Percentiles rank a stretch among this genome's conserved stretches.
These are phyloP conservation scores for Eretmochelys imbricata DNA, from an alignment of 2,113 vertebrate species.

Conservation along the genomic window DNA sequence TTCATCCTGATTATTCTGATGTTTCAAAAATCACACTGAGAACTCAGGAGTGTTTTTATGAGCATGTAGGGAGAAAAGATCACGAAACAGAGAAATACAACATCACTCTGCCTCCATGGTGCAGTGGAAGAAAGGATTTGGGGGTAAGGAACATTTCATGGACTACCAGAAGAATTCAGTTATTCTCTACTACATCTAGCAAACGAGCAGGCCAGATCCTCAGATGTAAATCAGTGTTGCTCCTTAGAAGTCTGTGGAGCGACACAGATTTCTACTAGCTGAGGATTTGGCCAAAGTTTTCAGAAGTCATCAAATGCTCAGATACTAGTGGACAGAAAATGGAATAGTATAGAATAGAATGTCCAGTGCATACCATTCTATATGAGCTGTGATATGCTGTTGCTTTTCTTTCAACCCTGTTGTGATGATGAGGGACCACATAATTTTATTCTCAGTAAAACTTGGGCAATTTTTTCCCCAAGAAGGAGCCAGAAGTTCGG, in stretches of 20 bases:
- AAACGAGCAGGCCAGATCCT: background rate
- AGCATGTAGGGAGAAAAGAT: background rate
- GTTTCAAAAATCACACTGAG: background rate
- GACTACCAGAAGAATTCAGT: background rate
- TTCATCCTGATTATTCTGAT: background rate
- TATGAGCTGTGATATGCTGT: background rate
- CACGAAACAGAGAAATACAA: background rate
- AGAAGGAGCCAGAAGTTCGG: conserved; percentile 11
- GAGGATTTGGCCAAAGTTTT: background rate
- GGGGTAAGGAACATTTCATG: background rate
- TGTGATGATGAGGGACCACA: background rate
- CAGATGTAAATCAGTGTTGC: background rate
- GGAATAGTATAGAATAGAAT: background rate
- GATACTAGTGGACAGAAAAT: rapidly evolving
- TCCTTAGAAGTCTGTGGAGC: background rate
- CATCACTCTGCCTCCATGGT: background rate
- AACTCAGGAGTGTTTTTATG: background rate
- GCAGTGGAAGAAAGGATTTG: background rate
- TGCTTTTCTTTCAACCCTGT: background rate
- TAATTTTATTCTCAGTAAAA: background rate
- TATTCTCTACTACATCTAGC: background rate
- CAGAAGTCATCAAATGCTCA: background rate
- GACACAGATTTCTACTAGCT: background rate
- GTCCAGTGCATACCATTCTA: background rate
- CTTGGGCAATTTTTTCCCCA: background rate